These are phyloP conservation scores for Gortyna flavago DNA, from an alignment of 2,888 invertebrate species.

Conservation along the genomic window DNA sequence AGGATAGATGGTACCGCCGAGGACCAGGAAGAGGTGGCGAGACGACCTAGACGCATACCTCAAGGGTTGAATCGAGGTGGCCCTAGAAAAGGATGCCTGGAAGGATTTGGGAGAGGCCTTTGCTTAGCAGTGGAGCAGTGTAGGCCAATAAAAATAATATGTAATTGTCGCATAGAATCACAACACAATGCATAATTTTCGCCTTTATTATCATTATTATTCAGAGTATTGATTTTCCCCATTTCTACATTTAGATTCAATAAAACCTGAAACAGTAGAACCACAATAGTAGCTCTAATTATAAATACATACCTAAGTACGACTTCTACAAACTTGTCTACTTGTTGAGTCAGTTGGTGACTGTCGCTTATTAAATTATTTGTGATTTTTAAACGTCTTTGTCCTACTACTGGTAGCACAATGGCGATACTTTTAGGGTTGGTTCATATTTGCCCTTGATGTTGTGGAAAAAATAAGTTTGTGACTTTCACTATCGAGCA, in stretches of 20 bases:
- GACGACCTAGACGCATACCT: no score
- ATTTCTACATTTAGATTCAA: neutral
- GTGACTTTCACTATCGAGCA: neutral
- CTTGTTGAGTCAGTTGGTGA: conserved; percentile 34
- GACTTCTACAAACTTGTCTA: conserved; percentile 27
- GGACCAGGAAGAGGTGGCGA: no score
- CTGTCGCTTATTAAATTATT: conserved; percentile 43
- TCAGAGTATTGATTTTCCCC: neutral
- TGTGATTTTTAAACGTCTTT: conserved; percentile 41
- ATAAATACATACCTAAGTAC: neutral
- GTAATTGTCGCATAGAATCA: neutral
- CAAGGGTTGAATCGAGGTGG: no score
- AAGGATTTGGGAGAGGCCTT: neutral
- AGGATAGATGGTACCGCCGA: neutral
- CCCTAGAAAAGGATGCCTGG: no score
- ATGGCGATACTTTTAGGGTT: conserved; percentile 1
- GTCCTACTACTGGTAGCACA: conserved; percentile 12
- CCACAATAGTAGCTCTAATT: conserved; percentile 6
- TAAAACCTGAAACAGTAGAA: neutral
- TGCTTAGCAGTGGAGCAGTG: no score
- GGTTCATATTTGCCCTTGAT: neutral
- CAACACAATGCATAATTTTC: neutral
- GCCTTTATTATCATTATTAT: no score
- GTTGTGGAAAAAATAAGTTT: neutral
- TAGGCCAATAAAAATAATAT: no score